phyloP scores from a whole-genome alignment of 2,113 vertebrate genomes.

The Gallinago jamesoni region DNA sequence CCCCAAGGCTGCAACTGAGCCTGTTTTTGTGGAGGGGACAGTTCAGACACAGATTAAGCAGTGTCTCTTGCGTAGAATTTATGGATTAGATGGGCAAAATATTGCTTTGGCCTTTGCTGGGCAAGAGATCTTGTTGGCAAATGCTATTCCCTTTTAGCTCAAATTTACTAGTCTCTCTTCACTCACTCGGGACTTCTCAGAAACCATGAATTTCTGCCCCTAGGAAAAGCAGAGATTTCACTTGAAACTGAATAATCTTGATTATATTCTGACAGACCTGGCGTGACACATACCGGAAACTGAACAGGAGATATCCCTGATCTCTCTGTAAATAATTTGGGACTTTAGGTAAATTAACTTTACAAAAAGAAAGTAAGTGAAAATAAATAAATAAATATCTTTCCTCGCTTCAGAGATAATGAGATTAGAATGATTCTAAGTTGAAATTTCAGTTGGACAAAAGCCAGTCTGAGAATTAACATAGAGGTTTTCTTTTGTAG shows the following conservation, averaged over 20 bases:
- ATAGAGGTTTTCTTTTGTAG: rapidly evolving
- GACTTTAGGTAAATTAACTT: not conserved
- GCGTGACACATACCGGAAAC: not conserved
- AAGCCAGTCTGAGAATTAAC: not conserved
- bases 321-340: not conserved
- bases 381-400: not conserved
- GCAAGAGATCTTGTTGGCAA: not conserved
- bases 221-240: not conserved
- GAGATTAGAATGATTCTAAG: not conserved
- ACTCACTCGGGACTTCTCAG: not conserved
- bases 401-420: not conserved
- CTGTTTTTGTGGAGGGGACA: not conserved
- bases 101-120: not conserved
- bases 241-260: not conserved
- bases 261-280: not conserved
- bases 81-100: not conserved
- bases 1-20: not conserved
- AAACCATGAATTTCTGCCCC: not conserved
- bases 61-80: not conserved
- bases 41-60: not conserved
- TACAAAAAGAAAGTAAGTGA: not conserved
- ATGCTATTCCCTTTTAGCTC: not conserved
- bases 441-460: not conserved
- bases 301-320: not conserved
- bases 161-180: not conserved